Evolutionary conservation across 2,113 vertebrate species (phyloP).

Genomic region (Octodon degus): DNA sequence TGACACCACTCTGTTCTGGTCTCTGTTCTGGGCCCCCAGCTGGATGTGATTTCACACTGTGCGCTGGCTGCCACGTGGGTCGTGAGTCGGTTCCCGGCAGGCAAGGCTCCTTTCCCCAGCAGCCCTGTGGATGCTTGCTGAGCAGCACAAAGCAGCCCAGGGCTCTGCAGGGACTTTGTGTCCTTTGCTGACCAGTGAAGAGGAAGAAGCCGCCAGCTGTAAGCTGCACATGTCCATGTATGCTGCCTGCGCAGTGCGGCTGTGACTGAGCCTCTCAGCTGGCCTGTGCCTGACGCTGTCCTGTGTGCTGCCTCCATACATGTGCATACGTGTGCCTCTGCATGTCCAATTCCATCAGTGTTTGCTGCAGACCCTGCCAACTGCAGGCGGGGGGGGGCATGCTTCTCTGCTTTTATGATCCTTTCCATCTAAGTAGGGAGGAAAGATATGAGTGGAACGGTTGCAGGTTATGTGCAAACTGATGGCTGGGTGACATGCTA

Average conservation of each 20-base stretch:
- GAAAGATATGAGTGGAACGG: neutral
- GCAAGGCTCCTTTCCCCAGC: slow-evolving; percentile 50
- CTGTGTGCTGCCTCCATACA: neutral
- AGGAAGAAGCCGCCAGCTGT: fast-evolving
- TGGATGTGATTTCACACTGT: slow-evolving; percentile 71
- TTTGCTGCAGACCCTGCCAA: neutral
- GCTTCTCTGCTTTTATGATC: neutral
- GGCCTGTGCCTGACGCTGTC: too few species aligned
- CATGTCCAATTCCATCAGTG: neutral
- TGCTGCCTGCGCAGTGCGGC: fast-evolving
- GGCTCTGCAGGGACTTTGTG: neutral
- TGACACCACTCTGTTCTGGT: neutral
- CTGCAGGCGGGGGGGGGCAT: neutral
- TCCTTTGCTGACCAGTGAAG: slow-evolving; percentile 34
- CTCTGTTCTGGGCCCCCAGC: slow-evolving; percentile 10
- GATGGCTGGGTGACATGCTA: too few species aligned
- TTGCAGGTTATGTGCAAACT: neutral
- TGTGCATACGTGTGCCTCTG: neutral
- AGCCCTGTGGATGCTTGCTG: slow-evolving; percentile 7
- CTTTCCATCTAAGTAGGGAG: neutral
- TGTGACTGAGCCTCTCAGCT: fast-evolving
- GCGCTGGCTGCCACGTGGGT: slow-evolving; percentile 74
- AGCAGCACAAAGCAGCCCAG: slow-evolving; percentile 41
- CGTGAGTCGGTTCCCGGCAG: slow-evolving; percentile 71
- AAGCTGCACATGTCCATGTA: too few species aligned